phyloP scores from a whole-genome alignment of 2,113 vertebrate genomes.

The Myrmecobius fasciatus region DNA sequence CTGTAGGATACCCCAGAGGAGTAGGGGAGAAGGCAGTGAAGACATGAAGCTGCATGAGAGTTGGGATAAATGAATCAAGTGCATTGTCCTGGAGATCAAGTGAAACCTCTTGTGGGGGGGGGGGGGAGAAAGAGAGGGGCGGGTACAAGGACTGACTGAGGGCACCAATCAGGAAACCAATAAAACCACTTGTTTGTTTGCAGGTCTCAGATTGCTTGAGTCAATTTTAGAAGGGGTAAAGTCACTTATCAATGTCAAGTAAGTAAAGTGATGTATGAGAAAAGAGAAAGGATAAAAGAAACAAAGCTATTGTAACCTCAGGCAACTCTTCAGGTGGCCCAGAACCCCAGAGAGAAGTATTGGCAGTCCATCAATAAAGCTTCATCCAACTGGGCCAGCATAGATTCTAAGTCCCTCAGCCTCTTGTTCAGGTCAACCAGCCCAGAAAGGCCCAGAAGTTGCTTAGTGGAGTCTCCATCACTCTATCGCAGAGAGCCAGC shows the following conservation, averaged over 20 bases:
- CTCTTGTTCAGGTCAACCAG: not conserved
- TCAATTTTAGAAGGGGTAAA: not conserved
- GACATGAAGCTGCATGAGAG: not conserved
- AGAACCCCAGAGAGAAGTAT: not conserved
- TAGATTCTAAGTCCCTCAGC: not conserved
- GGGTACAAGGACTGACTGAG: not conserved
- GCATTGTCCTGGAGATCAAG: not conserved
- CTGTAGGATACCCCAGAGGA: not conserved
- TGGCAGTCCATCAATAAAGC: not conserved
- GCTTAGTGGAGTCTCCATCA: not conserved
- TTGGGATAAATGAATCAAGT: not conserved
- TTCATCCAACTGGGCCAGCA: not conserved
- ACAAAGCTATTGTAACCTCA: not conserved
- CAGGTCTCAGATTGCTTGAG: not conserved
- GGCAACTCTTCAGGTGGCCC: not conserved
- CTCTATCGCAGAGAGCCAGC: not conserved
- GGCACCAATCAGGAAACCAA: not conserved
- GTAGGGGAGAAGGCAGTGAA: not conserved
- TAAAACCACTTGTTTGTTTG: not conserved
- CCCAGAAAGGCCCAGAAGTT: not conserved
- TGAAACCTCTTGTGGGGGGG: not conserved
- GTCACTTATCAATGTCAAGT: not conserved
- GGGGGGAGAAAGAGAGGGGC: no score
- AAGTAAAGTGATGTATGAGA: not conserved
- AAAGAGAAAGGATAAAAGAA: not conserved